phyloP scores from a whole-genome alignment of 2,888 invertebrate species.

The Pristionchus japonicus region DNA sequence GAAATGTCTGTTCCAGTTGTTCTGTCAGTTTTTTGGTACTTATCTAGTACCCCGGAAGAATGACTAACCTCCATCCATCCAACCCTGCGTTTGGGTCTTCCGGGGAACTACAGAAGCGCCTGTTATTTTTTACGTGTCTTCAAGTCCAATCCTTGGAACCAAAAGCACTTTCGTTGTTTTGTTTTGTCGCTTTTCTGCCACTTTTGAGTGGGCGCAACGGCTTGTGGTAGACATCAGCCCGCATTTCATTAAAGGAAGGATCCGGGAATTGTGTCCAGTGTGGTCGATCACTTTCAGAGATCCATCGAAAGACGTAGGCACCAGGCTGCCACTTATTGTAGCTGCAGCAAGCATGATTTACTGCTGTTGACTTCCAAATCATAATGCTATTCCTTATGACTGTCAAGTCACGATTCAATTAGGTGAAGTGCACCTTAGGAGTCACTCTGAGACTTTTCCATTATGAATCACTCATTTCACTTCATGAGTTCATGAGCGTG shows the following conservation, averaged over 20 bases:
- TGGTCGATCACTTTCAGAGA: background rate
- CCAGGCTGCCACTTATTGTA: background rate
- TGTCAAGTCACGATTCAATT: background rate
- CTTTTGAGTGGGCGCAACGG: too few relatives aligned
- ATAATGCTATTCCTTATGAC: background rate
- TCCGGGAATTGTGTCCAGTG: background rate
- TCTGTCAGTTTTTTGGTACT: background rate
- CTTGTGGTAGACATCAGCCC: too few relatives aligned
- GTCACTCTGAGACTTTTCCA: background rate
- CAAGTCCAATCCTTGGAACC: too few relatives aligned
- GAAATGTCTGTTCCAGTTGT: background rate
- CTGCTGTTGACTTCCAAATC: too few relatives aligned
- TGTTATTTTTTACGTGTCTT: too few relatives aligned
- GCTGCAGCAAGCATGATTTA: background rate
- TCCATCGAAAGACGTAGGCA: too few relatives aligned
- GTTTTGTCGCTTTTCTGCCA: too few relatives aligned
- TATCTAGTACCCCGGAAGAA: background rate
- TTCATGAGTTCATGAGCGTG: background rate
- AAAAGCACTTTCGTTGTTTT: too few relatives aligned
- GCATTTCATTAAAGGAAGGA: too few relatives aligned
- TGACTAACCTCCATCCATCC: too few relatives aligned
- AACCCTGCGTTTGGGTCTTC: too few relatives aligned
- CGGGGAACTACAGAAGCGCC: too few relatives aligned
- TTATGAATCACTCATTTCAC: background rate
- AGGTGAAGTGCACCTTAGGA: background rate